phyloP scores from a whole-genome alignment of 2,888 invertebrate species.

The Blastobasis lacticolella region DNA sequence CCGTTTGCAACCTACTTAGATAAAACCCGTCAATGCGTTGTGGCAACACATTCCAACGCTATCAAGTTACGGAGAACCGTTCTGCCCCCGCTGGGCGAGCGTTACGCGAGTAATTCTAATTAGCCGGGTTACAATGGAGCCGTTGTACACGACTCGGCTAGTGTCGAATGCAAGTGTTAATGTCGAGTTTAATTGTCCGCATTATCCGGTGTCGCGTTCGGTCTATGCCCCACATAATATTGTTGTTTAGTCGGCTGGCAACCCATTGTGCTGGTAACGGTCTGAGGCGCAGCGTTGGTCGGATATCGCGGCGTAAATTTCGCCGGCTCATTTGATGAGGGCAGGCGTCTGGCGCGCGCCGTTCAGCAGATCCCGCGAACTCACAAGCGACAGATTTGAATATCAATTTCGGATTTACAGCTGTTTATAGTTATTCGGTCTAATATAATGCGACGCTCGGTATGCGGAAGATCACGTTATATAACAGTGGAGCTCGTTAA shows the following conservation, averaged over 20 bases:
- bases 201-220: constrained; percentile 52
- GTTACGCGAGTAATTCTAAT: constrained; percentile 35
- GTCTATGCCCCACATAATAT: constrained; percentile 59
- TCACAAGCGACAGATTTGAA: no score
- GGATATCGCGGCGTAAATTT: constrained; percentile 34
- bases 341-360: constrained; percentile 7
- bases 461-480: no score
- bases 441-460: no score
- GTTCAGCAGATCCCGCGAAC: no score
- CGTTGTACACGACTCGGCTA: constrained; percentile 3
- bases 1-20: constrained; percentile 47
- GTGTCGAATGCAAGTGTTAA: constrained; percentile 8
- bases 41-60: constrained; percentile 42
- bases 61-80: constrained; percentile 41
- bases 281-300: constrained; percentile 38
- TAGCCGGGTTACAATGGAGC: constrained; percentile 36
- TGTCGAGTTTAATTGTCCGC: constrained; percentile 55
- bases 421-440: no score
- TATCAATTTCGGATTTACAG: no score
- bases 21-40: constrained; percentile 32
- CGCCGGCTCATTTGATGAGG: constrained; percentile 25
- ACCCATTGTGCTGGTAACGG: constrained; percentile 63
- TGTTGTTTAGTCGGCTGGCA: constrained; percentile 48
- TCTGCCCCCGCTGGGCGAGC: constrained; percentile 23
- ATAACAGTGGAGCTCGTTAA: no score